Conservation (phyloP, 2,888 invertebrate genomes). For the Andrena bicolor region DNA sequence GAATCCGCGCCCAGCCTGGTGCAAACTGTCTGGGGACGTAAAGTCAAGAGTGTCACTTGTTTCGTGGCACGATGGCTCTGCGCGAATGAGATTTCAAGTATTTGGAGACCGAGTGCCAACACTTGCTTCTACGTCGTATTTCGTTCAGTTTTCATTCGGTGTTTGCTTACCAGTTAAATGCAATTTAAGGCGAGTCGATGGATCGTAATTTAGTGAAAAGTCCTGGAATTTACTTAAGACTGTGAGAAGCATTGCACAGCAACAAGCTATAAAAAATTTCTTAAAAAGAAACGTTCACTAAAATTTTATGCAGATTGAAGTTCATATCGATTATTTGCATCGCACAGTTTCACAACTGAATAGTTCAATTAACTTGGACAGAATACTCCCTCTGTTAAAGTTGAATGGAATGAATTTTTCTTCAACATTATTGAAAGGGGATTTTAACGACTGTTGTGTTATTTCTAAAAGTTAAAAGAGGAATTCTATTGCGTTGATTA, state of each 20-base stretch:
- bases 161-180: constrained; percentile 53
- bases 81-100: constrained; percentile 38
- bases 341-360: neutral
- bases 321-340: neutral
- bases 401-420: neutral
- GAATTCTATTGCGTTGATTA: neutral
- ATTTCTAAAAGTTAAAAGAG: neutral
- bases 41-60: constrained; percentile 39
- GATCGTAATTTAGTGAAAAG: constrained; percentile 26
- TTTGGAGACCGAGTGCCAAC: constrained; percentile 31
- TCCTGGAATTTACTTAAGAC: constrained; percentile 13
- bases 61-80: constrained; percentile 34
- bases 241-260: too few species aligned
- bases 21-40: neutral
- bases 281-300: too few species aligned
- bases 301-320: constrained; percentile 17
- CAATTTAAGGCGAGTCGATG: constrained; percentile 32
- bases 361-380: constrained; percentile 24
- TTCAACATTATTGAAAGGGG: too few species aligned
- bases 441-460: too few species aligned
- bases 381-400: neutral
- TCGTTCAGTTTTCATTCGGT: constrained; percentile 37
- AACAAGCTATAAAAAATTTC: too few species aligned
- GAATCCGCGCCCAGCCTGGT: neutral
- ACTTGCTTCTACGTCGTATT: constrained; percentile 23